Base-by-base conservation (phyloP, 2,797 vertebrate genomes). In the Remorina albescens region DNA sequence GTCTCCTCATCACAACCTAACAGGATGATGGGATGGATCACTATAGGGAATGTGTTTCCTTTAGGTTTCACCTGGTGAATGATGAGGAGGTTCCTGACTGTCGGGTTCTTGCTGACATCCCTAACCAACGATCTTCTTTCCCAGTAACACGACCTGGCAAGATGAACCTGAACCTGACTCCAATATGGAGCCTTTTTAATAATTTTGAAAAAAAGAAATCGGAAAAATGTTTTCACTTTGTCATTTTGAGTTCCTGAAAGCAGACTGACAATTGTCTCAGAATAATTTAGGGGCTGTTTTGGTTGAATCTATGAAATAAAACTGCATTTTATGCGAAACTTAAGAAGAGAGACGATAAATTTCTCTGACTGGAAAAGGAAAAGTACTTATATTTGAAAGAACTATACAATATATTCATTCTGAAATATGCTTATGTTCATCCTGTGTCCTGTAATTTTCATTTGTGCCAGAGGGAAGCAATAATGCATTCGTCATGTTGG, bases 361-460 rank as follows among this genome's bases (percentile, higher is more conserved):
- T 26, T 46, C n/a, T 10, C 21, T 30, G 15, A 36, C 10, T 4
- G 28, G 10, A 59, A 42, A 21, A 9, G 12, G 6, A 25, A 10
- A 6, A 25, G 21, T 44, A n/a, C 6, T 44, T 67, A 34, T 8
- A 34, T 34, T 6, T 42, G 41, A 19, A 42, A 42, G 41, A 6
- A 2, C 7, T 26, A 5, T 57, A 26, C 18, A 67, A 47, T 57
- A 42, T 13, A 37, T 37, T 2, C 6, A 32, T 41, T 68, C 21
- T 58, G 10, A 37, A 51, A 50, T 30, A 41, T 51, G 26, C 6
- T 25, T 50, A 6, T 23, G 26, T 59, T 59, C 34, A 49, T 68
- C 2, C 44, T 11, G 7, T 60, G 41, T 55, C 28, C 36, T 39
- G 36, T 41, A 18, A 51, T 47, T 47, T 56, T 71, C n/a, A 71